Evolutionary conservation across 1,140 invertebrate species (phyloP), one percentile per base, ranked within the genome.

Genomic region (Dinothrombium tinctorium): DNA sequence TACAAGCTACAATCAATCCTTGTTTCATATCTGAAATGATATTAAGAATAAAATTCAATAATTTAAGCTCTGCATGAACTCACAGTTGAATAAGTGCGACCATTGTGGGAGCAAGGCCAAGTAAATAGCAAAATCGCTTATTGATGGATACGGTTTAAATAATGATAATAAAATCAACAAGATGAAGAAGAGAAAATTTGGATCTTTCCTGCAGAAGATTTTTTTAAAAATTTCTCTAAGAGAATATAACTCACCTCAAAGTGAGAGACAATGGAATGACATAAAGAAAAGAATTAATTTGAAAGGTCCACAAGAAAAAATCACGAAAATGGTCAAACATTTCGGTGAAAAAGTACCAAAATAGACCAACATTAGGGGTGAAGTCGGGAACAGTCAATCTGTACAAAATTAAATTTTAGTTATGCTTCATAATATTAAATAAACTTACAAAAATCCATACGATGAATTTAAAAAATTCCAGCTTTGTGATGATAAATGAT

Each of bases 331-430:
- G 90, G 52, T 98, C 89, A 68, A 99, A 99, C 82, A 98, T 92
- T 65, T 98, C 90, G 0, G 86, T 94, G 54, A 98, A 98, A 58
- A 98, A 98, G 57, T 98, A 98, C 92, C 92, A 99, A 58, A 94
- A 98, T 0, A 98, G 61, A 3, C 92, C 92, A 52, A 94, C 81
- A 55, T 96, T 98, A 19, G 92, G 92, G 48, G 82, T 77, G 33
- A 96, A 62, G 62, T 98, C 89, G 19, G 82, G 80, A 17, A 92
- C 82, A 33, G 69, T 69, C 40, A 81, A 43, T 39, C 50, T 52
- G 31, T 17, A 15, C 15, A 41, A 33, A 35, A 2, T 14, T 31
- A 28, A 47, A 17, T 7, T 29, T 33, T 39, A 15, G 31, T 21
- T 23, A 29, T 33, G 17, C 5, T 3, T 3, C n/a, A 17, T 20